These are phyloP conservation scores for Potamilus streckersoni DNA, from an alignment of 1,140 invertebrate species.

Conservation along the genomic window DNA sequence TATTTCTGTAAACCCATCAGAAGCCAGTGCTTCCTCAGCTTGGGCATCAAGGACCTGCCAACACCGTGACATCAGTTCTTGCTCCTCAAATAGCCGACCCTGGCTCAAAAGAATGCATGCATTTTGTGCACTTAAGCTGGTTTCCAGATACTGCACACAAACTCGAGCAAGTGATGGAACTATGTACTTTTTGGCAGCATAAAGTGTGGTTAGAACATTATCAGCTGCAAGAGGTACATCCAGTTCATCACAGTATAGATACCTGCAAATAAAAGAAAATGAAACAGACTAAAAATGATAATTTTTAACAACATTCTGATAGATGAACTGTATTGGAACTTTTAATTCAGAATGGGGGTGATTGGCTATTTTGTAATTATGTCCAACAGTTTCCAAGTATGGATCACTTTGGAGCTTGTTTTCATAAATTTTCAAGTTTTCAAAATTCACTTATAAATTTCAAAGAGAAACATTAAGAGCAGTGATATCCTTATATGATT, in stretches of 20 bases:
- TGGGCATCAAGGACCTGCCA: constrained; percentile 91
- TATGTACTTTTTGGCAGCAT: constrained; percentile 89
- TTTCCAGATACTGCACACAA: constrained; percentile 86
- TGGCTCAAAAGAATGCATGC: constrained; percentile 84
- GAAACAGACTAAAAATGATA: too few species aligned
- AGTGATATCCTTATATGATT: too few species aligned
- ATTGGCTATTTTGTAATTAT: too few species aligned
- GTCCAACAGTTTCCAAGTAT: too few species aligned
- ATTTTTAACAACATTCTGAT: too few species aligned
- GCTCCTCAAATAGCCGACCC: constrained; percentile 85
- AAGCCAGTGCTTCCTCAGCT: constrained; percentile 82
- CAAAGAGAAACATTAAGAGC: too few species aligned
- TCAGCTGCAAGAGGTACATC: constrained; percentile 82
- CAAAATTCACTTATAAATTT: too few species aligned
- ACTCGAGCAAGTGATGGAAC: constrained; percentile 84
- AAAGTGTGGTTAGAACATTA: constrained; percentile 86
- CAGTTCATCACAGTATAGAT: constrained; percentile 93
- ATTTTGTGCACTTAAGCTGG: constrained; percentile 83
- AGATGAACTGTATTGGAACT: too few species aligned
- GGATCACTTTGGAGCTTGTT: too few species aligned
- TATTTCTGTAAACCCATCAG: constrained; percentile 90
- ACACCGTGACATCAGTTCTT: constrained; percentile 82
- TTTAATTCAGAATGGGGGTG: too few species aligned
- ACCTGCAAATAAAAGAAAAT: constrained; percentile 73
- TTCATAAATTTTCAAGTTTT: too few species aligned